These are phyloP conservation scores for Amaurobius ferox DNA, from an alignment of 2,888 invertebrate genomes.

Conservation along the genomic window DNA sequence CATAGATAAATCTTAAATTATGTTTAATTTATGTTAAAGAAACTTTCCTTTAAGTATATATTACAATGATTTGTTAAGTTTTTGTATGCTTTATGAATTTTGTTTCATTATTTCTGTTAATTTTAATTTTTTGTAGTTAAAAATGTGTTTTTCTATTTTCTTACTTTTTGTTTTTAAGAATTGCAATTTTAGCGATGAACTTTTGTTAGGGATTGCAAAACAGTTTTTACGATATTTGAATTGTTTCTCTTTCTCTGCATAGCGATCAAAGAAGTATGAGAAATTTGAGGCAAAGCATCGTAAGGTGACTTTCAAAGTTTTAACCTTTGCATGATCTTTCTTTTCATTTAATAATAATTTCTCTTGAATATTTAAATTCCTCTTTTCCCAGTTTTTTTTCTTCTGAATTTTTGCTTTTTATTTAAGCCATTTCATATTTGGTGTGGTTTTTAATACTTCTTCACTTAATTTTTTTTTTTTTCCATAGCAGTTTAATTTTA, in stretches of 20 bases:
- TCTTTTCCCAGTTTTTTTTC: background rate
- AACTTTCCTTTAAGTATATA: no score
- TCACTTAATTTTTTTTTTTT: no score
- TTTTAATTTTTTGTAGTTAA: no score
- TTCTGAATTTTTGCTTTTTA: background rate
- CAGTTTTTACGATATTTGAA: background rate
- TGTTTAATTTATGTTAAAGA: no score
- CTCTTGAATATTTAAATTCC: background rate
- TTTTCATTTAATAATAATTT: background rate
- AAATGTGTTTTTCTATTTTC: background rate
- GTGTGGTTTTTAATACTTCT: background rate
- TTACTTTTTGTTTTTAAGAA: background rate
- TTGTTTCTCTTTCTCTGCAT: conserved; percentile 64
- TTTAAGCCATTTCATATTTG: background rate
- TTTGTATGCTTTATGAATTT: no score
- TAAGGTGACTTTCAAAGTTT: conserved; percentile 68
- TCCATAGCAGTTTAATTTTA: no score
- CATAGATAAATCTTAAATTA: no score
- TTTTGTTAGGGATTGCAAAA: background rate
- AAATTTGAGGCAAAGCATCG: conserved; percentile 72
- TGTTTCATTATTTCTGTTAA: no score
- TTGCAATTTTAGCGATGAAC: background rate
- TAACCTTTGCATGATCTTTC: conserved; percentile 54
- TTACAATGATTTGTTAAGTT: no score
- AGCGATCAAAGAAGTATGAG: conserved; percentile 71